These are phyloP conservation scores for Hartigia nigra DNA, from an alignment of 2,888 invertebrate genomes.

Conservation along the genomic window DNA sequence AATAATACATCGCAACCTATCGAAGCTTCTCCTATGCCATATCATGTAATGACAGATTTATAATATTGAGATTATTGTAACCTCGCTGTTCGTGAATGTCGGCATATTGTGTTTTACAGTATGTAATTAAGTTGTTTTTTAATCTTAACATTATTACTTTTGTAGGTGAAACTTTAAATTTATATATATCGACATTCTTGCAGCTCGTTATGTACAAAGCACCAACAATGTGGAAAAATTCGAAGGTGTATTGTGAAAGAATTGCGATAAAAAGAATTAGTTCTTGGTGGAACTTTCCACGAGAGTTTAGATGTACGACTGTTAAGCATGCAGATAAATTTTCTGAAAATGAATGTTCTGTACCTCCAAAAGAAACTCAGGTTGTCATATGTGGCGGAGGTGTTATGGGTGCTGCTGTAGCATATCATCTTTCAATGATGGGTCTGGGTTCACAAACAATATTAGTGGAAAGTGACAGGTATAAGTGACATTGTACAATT, in stretches of 20 bases:
- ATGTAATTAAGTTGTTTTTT: background rate
- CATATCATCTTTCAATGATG: constrained; percentile 85
- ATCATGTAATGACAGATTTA: background rate
- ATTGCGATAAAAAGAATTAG: background rate
- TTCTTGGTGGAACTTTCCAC: background rate
- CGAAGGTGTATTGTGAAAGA: background rate
- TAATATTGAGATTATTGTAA: background rate
- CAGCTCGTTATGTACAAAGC: background rate
- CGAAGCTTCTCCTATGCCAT: background rate
- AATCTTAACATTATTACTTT: background rate
- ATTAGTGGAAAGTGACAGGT: constrained; percentile 88
- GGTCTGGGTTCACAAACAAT: constrained; percentile 88
- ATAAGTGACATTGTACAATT: constrained; percentile 41
- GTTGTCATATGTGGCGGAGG: constrained; percentile 94
- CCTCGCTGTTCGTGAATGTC: background rate
- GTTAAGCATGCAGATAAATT: constrained; percentile 3
- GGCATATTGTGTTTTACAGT: background rate
- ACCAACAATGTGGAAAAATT: background rate
- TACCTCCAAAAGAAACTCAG: constrained; percentile 71
- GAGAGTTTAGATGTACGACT: constrained; percentile 5
- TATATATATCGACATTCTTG: background rate
- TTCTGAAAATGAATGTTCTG: constrained; percentile 9
- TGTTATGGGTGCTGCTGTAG: constrained; percentile 91
- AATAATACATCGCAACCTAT: background rate
- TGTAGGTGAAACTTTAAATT: background rate